phyloP scores from a whole-genome alignment of 2,797 vertebrate species.

The Petrocephalus sullivani region DNA sequence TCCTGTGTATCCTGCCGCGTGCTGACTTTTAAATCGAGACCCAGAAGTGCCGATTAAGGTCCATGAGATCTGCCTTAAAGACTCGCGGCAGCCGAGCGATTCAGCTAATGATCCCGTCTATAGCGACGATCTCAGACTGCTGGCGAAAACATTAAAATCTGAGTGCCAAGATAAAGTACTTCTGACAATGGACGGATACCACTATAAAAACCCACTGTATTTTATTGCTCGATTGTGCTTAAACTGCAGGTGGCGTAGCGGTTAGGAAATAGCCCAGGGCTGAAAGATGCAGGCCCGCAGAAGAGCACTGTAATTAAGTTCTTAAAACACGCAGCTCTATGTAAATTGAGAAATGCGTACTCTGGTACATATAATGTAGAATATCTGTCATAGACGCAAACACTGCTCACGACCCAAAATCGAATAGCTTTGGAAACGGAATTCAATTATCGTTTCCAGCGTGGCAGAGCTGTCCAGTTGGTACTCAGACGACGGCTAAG shows the following conservation, averaged over 20 bases:
- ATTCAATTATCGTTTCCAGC: neutral
- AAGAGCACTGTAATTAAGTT: neutral
- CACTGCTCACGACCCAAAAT: neutral
- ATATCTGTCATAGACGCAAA: neutral
- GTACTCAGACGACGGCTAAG: neutral
- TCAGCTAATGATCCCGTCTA: conserved; percentile 41
- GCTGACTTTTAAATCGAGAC: conserved; percentile 26
- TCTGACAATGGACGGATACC: conserved; percentile 8
- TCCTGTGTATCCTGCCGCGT: conserved; percentile 28
- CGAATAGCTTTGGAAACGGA: neutral
- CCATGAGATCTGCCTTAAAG: conserved; percentile 39
- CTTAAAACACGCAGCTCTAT: neutral
- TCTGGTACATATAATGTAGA: neutral
- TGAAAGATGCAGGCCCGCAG: neutral
- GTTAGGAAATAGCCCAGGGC: neutral
- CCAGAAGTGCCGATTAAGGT: conserved; percentile 41
- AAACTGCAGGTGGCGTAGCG: neutral
- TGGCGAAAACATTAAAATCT: conserved; percentile 27
- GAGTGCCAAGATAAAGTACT: conserved; percentile 20
- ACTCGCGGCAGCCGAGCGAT: conserved; percentile 40
- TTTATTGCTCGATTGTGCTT: neutral
- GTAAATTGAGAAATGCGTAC: neutral
- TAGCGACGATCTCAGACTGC: conserved; percentile 39
- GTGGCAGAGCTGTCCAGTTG: neutral
- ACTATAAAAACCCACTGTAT: neutral